Evolutionary conservation across 2,888 invertebrate species (phyloP).

Genomic region (Agrotis clavis): DNA sequence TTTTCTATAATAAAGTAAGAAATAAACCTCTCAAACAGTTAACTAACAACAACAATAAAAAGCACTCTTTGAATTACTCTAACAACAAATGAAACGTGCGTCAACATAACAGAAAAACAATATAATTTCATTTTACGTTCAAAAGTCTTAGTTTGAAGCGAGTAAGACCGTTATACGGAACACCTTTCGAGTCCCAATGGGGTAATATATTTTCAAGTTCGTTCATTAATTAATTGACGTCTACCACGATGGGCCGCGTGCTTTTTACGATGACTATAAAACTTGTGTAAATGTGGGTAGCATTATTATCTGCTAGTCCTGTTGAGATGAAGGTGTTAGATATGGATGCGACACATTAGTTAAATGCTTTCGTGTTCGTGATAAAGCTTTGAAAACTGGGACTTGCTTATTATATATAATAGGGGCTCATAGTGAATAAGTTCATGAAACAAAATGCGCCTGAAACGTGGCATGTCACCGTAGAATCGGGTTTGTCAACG

Average conservation of each 20-base stretch:
- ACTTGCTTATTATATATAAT: neutral
- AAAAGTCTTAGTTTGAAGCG: conserved; percentile 73
- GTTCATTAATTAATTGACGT: conserved; percentile 88
- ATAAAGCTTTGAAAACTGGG: neutral
- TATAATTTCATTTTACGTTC: conserved; percentile 77
- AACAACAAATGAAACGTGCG: conserved; percentile 58
- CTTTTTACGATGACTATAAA: conserved; percentile 86
- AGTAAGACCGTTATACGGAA: conserved; percentile 75
- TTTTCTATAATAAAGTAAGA: too few relatives aligned
- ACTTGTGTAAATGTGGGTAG: conserved; percentile 79
- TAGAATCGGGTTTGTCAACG: too few relatives aligned
- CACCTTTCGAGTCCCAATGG: conserved; percentile 79
- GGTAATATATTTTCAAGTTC: conserved; percentile 85
- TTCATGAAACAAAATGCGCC: too few relatives aligned
- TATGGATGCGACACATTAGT: conserved; percentile 5
- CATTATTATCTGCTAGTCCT: conserved; percentile 73
- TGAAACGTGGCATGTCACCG: too few relatives aligned
- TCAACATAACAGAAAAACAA: conserved; percentile 71
- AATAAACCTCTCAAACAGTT: conserved; percentile 23
- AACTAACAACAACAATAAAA: conserved; percentile 35
- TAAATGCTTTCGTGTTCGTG: neutral
- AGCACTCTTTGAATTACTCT: conserved; percentile 35
- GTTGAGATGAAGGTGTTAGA: conserved; percentile 64
- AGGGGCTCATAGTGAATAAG: neutral
- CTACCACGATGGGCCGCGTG: conserved; percentile 81